Base-by-base conservation (phyloP, 2,797 vertebrate genomes). In the Chelidonichthys spinosus region DNA sequence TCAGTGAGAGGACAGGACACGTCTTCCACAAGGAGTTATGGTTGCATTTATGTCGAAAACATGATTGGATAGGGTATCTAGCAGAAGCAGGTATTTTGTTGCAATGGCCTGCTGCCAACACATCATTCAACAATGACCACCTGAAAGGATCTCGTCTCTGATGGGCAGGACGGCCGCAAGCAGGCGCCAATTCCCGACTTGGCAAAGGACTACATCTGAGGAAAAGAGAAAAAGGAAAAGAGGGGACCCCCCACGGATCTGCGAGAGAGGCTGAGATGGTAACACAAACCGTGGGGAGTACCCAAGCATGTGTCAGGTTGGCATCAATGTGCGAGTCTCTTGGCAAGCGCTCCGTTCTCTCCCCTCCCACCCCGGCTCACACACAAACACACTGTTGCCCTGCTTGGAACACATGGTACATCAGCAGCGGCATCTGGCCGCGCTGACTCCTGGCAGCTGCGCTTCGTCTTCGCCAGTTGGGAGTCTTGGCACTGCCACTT, bases 321-420 rank as follows among this genome's bases (percentile, higher is more conserved):
- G 94, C 94, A 91, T 94, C 94, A 93, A 93, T 89, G 94, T 93
- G 92, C 93, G 91, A 93, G 94, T 92, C 87, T 92, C 94, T 96
- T 96, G 96, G 95, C 95, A 95, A 91, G 92, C 90, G 68, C 79
- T 87, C 76, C 85, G 64, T 90, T 92, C 85, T 85, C 92, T 92
- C 92, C 91, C 89, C 91, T 91, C 90, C 91, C 87, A 88, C 85
- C 82, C 73, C 81, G 77, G 90, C 91, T 92, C 90, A 75, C 90
- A 84, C 92, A 89, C 90, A 92, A 91, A 93, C 93, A 92, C 92
- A 92, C 93, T 92, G 91, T 92, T 94, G 94, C 94, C 95, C 95
- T 91, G 93, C 92, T 95, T 94, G 92, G 94, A 96, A 96, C 96
- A 95, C 95, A 95, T 95, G 96, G 95, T 94, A 93, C 92, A 92